phyloP scores from a whole-genome alignment of 2,113 vertebrate genomes.

The Labeo catla region DNA sequence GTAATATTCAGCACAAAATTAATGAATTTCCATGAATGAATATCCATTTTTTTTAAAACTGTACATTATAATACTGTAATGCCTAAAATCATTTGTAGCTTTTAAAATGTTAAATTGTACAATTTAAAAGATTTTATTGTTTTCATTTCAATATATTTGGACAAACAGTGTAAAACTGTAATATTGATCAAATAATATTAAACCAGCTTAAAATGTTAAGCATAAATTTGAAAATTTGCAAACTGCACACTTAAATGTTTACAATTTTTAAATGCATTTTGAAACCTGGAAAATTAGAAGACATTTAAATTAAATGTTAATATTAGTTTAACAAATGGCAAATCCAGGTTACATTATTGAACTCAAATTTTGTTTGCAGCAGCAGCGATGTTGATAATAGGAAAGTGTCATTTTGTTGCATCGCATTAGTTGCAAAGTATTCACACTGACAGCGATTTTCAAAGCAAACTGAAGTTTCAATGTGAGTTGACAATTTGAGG shows the following conservation, averaged over 20 bases:
- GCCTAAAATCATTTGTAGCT: background rate
- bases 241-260: background rate
- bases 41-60: background rate
- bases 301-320: background rate
- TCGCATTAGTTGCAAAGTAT: background rate
- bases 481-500: background rate
- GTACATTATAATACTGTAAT: background rate
- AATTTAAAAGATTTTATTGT: background rate
- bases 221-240: background rate
- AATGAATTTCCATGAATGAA: background rate
- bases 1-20: background rate
- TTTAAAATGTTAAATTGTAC: background rate
- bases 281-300: background rate
- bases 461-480: background rate
- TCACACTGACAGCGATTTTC: constrained; percentile 18
- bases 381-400: background rate
- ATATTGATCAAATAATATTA: background rate
- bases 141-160: background rate
- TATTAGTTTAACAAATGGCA: background rate
- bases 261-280: background rate
- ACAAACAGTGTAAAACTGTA: background rate
- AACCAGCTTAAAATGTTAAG: background rate
- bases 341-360: no score
- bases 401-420: background rate
- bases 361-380: background rate